Percentiles rank a stretch among this genome's conserved stretches.
These are phyloP conservation scores for Drosophila pegasa DNA, from an alignment of 2,888 invertebrate species.

Conservation along the genomic window DNA sequence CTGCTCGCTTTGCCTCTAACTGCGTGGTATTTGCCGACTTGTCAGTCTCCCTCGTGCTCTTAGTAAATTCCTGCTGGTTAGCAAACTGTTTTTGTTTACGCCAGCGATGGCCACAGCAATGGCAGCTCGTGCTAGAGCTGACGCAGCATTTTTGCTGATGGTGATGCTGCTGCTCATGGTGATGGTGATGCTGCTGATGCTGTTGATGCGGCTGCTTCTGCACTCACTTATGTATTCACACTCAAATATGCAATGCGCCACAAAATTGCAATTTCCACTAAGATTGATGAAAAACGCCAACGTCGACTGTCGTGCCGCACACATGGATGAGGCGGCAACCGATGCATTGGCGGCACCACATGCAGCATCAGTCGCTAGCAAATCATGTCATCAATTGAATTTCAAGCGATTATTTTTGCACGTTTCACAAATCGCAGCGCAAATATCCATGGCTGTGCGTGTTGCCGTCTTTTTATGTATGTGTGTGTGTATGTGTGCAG, in stretches of 20 bases:
- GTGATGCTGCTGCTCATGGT: conserved; percentile 11
- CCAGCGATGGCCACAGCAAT: conserved; percentile 45
- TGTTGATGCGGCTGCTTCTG: conserved; percentile 24
- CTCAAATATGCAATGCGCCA: conserved; percentile 75
- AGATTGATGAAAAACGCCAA: conserved; percentile 78
- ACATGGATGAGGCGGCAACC: conserved; percentile 14
- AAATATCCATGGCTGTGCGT: conserved; percentile 47
- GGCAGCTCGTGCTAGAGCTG: conserved; percentile 43
- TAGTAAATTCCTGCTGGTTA: conserved; percentile 20
- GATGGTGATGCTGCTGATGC: conserved; percentile 13
- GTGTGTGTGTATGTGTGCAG: conserved; percentile 16
- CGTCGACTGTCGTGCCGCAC: conserved; percentile 22
- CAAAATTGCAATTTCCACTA: conserved; percentile 80
- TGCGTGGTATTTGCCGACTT: conserved; percentile 7
- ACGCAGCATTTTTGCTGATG: conserved; percentile 44
- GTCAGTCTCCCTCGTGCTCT: neutral
- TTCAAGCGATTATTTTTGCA: conserved; percentile 77
- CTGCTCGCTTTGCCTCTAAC: neutral
- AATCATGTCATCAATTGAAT: conserved; percentile 81
- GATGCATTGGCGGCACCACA: conserved; percentile 11
- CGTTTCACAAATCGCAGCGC: conserved; percentile 71
- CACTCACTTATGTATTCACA: conserved; percentile 73
- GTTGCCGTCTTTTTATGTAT: conserved; percentile 2
- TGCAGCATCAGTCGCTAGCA: conserved; percentile 57
- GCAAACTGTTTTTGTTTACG: conserved; percentile 56